Evolutionary conservation across 2,888 invertebrate genomes (phyloP), one percentile per base, ranked within the genome.

Genomic region (Limnephilus marmoratus): DNA sequence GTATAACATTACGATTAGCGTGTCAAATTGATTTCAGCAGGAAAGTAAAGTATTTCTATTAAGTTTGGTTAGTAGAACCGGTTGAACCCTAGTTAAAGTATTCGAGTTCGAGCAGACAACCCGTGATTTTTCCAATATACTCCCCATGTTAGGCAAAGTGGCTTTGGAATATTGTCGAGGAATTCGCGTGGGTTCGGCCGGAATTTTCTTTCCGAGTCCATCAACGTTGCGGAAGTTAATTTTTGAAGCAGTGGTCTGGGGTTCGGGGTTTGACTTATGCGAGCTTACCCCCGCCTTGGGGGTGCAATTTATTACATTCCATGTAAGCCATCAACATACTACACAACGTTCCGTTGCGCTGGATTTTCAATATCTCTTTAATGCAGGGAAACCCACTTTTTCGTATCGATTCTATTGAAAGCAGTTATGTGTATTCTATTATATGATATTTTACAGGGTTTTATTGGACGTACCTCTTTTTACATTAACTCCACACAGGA

Each of bases 241-340:
- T 88, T 88, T 88, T 88, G 80, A 80, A 88, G 80, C 80, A 31
- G 68, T 68, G 88, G 68, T 80, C 24, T 12, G n/a, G 41, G 86
- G 88, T 34, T 68, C 37, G 80, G 80, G 88, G 88, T 88, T 88
- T 80, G 88, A 88, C 88, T 88, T 88, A 88, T 88, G 80, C n/a
- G 53, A 37, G 12, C 88, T 80, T 29, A 88, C 80, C 53, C 53
- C 88, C 18, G 37, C 53, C 81, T 81, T 29, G 29, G 7, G 89
- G 89, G 29, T 89, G 89, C 81, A 81, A 89, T 89, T 89, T 89
- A 89, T 89, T 81, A 89, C 89, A 89, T 89, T 89, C 89, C 81
- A 12, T 12, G 80, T 81, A 80, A 81, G 89, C 24, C 15, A 89
- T 81, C 89, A 89, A 89, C 41, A 89, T 81, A 53, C 29, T 29